Evolutionary conservation across 2,797 vertebrate species (phyloP), one percentile per base, ranked within the genome.

Genomic region (Chaunax sp.): DNA sequence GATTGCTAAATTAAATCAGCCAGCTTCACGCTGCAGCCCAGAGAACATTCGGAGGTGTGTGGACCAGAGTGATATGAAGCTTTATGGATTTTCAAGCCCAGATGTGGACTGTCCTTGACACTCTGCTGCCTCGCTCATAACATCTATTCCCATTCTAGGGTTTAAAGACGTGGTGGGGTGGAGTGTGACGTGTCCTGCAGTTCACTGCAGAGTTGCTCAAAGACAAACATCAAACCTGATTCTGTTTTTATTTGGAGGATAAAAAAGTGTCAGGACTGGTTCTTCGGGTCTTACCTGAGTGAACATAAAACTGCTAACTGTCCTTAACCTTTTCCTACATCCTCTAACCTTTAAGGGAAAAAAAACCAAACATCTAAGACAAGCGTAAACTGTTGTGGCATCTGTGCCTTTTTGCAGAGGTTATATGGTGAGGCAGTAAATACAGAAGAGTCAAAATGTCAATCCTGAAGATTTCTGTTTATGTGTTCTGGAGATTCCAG

Each of bases 1-100:
- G 92, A 94, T 92, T 90, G 82, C 72, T 51, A 83, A 93, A 92
- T 90, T 83, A 88, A 92, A 91, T 92, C 85, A 83, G 75, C 70
- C 72, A 7, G 81, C 75, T 77, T 83, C 58, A 77, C 37, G 71
- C 78, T 33, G 26, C 61, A 64, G 61, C 55, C 82, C 55, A 66
- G 64, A 64, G 79, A 77, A 79, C 80, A 72, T 81, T 71, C 61
- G 74, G 71, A 75, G 69, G 46, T 5, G 14, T 57, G 68, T 75
- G 64, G 67, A 79, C 76, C 49, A 20, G 53, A 64, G 63, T 23
- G 58, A 86, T 78, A 71, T 63, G 83, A 63, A 62, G 83, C 76
- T 82, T 72, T 86, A 87, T 84, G 78, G 83, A 82, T 82, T 83
- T 84, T 76, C 40, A 59, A 56, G 55, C 41, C 57, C 38, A 77